Base-by-base conservation (phyloP, 2,888 invertebrate genomes). In the Ashinkailepas kermadecensis region DNA sequence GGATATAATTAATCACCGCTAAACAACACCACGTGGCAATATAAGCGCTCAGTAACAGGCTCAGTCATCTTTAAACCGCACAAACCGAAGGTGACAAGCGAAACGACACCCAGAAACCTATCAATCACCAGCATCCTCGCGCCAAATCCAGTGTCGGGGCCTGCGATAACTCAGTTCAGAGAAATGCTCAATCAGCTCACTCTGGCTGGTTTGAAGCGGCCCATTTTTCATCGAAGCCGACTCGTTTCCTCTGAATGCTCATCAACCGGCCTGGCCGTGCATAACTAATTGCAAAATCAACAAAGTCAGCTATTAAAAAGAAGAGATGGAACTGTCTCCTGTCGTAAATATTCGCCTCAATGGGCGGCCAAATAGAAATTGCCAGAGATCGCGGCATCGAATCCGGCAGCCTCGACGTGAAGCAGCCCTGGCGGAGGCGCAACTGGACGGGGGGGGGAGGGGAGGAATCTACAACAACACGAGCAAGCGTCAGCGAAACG, bases 261-360 rank as follows among this genome's bases (percentile, higher is more conserved):
- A 67, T 67, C 67, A 67, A 67, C 25, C 67, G 67, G 67, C 67
- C 25, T 10, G 67, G 25, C 67, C 67, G 67, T 67, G 67, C 67
- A 67, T 67, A 67, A 67, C 67, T 67, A 67, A 67, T 67, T 67
- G 67, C 67, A 67, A 25, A 67, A 67, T 67, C 67, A 67, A 67
- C 67, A 67, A 67, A 23, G 67, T 67, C 67, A 67, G 25, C 67
- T 25, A 67, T 67, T 67, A 67, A 67, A 67, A 67, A 67, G 67
- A 67, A 25, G 67, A 67, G 67, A 67, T 67, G 67, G 25, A 67
- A 67, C 67, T 67, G 67, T 74, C 57, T 59, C 15, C 21, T 8
- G 39, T 39, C 80, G 10, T 81, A 64, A 54, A 78, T 80, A 65
- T 79, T 4, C 11, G 21, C 21, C 21, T 21, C 21, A 12, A 56